Evolutionary conservation across 1,140 invertebrate genomes (phyloP), one percentile per base, ranked within the genome.

Genomic region (Hyphantria cunea): DNA sequence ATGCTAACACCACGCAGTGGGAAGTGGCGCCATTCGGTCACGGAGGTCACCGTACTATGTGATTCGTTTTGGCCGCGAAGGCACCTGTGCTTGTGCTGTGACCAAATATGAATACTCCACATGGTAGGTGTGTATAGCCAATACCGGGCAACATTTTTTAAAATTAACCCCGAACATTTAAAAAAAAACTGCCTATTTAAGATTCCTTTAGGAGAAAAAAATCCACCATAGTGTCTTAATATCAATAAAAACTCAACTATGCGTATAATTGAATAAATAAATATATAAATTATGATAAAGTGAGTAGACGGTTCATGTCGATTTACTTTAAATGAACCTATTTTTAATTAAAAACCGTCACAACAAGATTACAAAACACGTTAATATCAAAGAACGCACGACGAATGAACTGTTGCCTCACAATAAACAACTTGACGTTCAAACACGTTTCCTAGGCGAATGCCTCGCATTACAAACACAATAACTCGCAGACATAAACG

Each of bases 71-170:
- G 50, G 48, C 51, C 66, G 66, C 69, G 69, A 66, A 72, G 72
- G 72, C 72, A 66, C 66, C 65, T 62, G 64, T 44, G 49, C 67
- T 63, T 60, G 53, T 66, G 72, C 69, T 62, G 47, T 70, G 64
- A 67, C 66, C 66, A 44, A 66, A 65, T 52, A 34, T 37, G 70
- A 64, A 52, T 49, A 13, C 13, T 11, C 33, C n/a, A 14, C 10
- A 25, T 10, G 1, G 13, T 32, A 39, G 1, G 13, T 32, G 7
- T n/a, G 37, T 9, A 39, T 39, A n/a, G 37, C 8, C 0, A 39
- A 2, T 9, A 39, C 7, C 7, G 37, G 9, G 7, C n/a, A 10
- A 39, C 37, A 39, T 7, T 3, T 39, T 3, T 39, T 39, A n/a
- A 39, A 39, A 1, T n/a, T 25, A 5, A 39, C 37, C n/a, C 37